phyloP scores from a whole-genome alignment of 1,140 invertebrate species.

The Mesaphorura yosii region DNA sequence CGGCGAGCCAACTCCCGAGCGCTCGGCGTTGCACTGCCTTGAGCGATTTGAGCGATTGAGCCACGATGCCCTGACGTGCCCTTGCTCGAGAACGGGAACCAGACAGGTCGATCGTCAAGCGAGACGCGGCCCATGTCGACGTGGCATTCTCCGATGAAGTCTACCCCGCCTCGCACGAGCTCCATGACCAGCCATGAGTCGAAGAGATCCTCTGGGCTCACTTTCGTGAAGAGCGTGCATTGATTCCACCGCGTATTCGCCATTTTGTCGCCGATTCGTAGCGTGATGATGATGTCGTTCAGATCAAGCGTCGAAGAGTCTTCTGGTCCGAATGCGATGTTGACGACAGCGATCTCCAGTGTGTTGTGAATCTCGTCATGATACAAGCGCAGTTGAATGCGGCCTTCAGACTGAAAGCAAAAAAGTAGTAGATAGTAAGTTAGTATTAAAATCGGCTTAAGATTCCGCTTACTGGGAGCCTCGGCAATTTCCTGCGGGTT shows the following conservation, averaged over 20 bases:
- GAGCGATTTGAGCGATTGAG: constrained; percentile 26
- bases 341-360: constrained; percentile 29
- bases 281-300: constrained; percentile 28
- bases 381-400: constrained; percentile 31
- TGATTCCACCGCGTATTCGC: constrained; percentile 29
- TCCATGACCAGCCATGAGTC: constrained; percentile 31
- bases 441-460: constrained; percentile 3
- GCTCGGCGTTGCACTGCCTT: constrained; percentile 24
- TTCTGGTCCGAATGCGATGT: constrained; percentile 31
- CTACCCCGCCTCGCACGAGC: constrained; percentile 21
- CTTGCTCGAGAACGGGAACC: constrained; percentile 31
- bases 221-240: constrained; percentile 29
- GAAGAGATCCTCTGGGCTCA: constrained; percentile 30
- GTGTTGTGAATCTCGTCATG: constrained; percentile 32
- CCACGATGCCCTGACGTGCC: constrained; percentile 29
- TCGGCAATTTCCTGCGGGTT: too few relatives aligned
- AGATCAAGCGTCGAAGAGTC: constrained; percentile 31
- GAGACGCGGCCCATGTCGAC: constrained; percentile 31
- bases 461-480: neutral
- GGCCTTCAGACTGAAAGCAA: constrained; percentile 25
- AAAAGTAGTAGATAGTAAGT: neutral
- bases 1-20: constrained; percentile 28
- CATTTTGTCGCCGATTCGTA: constrained; percentile 29
- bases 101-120: constrained; percentile 30
- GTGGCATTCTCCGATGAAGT: constrained; percentile 30